phyloP scores from a whole-genome alignment of 2,888 invertebrate genomes.

The Chorisops tibialis region DNA sequence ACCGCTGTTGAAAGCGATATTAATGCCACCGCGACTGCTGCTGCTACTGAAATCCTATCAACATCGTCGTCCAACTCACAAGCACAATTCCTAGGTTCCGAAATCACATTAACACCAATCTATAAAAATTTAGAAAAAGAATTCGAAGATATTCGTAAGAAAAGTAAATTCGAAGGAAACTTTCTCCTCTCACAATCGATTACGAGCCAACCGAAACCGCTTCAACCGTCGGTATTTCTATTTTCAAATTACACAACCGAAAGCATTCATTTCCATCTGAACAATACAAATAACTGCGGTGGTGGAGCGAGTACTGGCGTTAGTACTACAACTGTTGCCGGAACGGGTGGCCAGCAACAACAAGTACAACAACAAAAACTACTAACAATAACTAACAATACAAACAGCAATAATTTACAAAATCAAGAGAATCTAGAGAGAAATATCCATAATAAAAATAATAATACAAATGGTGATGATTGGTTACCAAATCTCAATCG shows the following conservation, averaged over 20 bases:
- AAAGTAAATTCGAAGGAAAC: slow-evolving; percentile 35
- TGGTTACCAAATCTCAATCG: slow-evolving; percentile 12
- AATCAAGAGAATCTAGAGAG: slow-evolving; percentile 43
- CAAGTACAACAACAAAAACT: background rate
- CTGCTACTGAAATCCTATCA: no score
- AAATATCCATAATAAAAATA: slow-evolving; percentile 8
- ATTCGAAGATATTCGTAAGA: slow-evolving; percentile 23
- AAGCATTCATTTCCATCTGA: slow-evolving; percentile 18
- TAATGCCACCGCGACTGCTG: background rate
- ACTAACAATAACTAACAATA: slow-evolving; percentile 31
- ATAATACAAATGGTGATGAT: slow-evolving; percentile 20
- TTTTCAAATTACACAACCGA: slow-evolving; percentile 47
- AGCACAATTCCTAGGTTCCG: slow-evolving; percentile 7
- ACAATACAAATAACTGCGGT: slow-evolving; percentile 16
- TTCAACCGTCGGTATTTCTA: slow-evolving; percentile 48
- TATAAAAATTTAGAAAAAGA: slow-evolving; percentile 17
- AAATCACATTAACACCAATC: slow-evolving; percentile 28
- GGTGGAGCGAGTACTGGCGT: background rate
- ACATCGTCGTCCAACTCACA: background rate
- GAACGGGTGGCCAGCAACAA: background rate
- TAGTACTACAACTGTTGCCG: slow-evolving; percentile 33
- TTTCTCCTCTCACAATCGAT: slow-evolving; percentile 36
- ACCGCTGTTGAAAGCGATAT: background rate
- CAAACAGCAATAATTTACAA: background rate
- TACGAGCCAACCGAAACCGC: slow-evolving; percentile 41